These are phyloP conservation scores for Daubentonia madagascariensis DNA, from an alignment of 2,113 vertebrate genomes.

Conservation along the genomic window DNA sequence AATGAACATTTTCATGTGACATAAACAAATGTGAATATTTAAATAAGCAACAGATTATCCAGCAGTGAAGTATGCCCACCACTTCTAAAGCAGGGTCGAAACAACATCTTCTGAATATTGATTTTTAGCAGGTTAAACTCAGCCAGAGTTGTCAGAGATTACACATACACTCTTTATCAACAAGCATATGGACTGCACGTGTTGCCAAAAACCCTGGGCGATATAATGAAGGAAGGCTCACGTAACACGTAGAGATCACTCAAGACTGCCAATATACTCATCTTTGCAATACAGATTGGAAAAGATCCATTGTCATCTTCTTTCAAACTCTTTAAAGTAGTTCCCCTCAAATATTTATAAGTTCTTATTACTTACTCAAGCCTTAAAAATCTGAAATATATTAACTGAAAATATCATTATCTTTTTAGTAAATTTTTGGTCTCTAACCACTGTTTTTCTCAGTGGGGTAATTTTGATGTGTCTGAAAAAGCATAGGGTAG, in stretches of 20 bases:
- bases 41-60: background rate
- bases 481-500: background rate
- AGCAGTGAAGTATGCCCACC: background rate
- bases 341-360: background rate
- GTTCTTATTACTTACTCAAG: background rate
- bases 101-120: background rate
- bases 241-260: background rate
- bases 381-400: background rate
- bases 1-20: background rate
- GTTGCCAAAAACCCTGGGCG: background rate
- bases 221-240: background rate
- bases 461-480: background rate
- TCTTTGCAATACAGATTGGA: background rate
- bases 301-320: background rate
- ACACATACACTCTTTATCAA: rapidly evolving
- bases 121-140: background rate
- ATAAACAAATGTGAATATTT: background rate
- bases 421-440: background rate
- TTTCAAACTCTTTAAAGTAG: background rate
- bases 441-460: background rate
- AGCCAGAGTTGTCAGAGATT: background rate
- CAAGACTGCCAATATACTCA: background rate
- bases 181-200: background rate
- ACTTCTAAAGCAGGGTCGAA: background rate
- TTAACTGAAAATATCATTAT: background rate